These are phyloP conservation scores for Liasis olivaceus DNA, from an alignment of 2,797 vertebrate species.

Conservation along the genomic window DNA sequence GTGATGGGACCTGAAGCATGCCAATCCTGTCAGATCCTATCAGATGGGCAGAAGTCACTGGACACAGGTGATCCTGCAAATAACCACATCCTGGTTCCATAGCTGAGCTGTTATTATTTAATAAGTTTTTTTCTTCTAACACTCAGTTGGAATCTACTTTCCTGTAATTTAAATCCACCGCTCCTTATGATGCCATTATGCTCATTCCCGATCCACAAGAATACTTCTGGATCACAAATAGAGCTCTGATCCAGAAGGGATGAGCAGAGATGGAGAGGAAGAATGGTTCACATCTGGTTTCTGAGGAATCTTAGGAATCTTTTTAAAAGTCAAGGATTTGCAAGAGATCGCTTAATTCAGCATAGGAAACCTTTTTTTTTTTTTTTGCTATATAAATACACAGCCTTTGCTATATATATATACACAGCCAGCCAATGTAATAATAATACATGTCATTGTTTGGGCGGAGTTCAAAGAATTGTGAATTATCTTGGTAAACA, in stretches of 20 bases:
- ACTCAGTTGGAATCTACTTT: not conserved
- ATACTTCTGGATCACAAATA: not conserved
- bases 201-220: not conserved
- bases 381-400: not conserved
- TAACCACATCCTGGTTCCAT: not conserved
- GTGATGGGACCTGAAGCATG: not conserved
- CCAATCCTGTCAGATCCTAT: not conserved
- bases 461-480: not conserved
- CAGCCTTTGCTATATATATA: not conserved
- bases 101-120: not conserved
- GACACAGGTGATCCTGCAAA: not conserved
- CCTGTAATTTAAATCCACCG: not conserved
- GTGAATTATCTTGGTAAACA: not conserved
- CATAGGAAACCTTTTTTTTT: not conserved
- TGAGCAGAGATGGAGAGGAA: not conserved
- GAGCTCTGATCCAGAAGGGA: not conserved
- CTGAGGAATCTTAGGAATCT: not conserved
- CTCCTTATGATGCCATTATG: not conserved
- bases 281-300: not conserved
- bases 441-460: not conserved
- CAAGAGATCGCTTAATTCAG: not conserved
- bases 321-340: not conserved
- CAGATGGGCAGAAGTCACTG: not conserved
- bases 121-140: not conserved
- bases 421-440: not conserved